Evolutionary conservation across 2,888 invertebrate species (phyloP), one percentile per base, ranked within the genome.

Genomic region (Yponomeuta malinellus): DNA sequence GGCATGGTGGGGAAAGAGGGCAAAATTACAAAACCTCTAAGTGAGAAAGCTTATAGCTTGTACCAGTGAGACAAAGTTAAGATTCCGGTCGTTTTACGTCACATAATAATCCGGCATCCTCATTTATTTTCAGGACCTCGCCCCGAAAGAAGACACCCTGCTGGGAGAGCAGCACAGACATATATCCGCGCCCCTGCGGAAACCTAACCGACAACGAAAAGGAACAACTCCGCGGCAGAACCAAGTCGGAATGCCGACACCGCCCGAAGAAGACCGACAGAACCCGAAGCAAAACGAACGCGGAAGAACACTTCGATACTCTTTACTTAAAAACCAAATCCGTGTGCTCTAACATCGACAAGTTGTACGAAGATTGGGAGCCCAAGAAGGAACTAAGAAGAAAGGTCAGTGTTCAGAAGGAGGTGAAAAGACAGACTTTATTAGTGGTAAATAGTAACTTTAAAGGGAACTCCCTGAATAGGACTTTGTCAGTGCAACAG

Each of bases 161-260:
- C 79, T 96, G 97, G 96, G 96, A 96, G 79, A 95, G 95, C 76
- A 95, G 95, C 76, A 95, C 95, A 0, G 96, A 96, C 83, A 94
- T 96, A 72, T 96, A 96, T 82, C 96, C 96, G 2, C 94, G 94
- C 70, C 96, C 96, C 0, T 94, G 96, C 74, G 96, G 96, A 23
- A 97, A 96, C 83, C 94, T 96, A 88, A 96, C 96, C 0, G 96
- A 97, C 83, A 95, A 94, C 10, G 96, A 96, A 79, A 96, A 96
- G 78, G 94, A 94, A 75, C 93, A 94, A 9, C 78, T 94, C 10
- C 90, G 94, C 2, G 93, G 93, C 0, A 93, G 95, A 72, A 94
- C 95, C 0, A 94, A 94, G 66, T 96, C 96, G 0, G 96, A 96
- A 79, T 94, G 94, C 72, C 94, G 95, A 29, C 92, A 93, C 72